Conservation (phyloP, 2,888 invertebrate genomes). For the Sarcophaga rosellei region DNA sequence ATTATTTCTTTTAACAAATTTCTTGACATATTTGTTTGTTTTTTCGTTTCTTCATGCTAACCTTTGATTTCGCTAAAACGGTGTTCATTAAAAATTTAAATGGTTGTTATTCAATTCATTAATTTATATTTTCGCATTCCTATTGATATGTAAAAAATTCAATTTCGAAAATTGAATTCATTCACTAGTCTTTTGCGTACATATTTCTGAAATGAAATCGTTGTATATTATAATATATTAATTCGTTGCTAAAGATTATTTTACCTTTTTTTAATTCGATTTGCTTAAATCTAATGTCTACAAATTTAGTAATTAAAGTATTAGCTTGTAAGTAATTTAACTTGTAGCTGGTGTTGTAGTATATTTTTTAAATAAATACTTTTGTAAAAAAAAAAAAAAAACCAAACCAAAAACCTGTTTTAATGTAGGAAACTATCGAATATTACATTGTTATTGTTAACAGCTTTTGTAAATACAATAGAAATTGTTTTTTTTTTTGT, state of each 20-base stretch:
- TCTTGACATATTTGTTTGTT: constrained; percentile 15
- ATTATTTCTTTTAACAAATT: background rate
- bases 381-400: constrained; percentile 9
- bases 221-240: background rate
- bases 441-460: no score
- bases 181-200: background rate
- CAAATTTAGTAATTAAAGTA: background rate
- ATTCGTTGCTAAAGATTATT: constrained; percentile 14
- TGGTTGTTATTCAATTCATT: constrained; percentile 30
- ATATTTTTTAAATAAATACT: constrained; percentile 48
- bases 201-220: background rate
- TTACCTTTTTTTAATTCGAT: background rate
- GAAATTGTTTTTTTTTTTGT: no score
- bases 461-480: no score
- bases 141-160: constrained; percentile 8
- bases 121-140: background rate
- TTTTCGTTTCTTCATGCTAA: background rate
- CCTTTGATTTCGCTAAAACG: constrained; percentile 44
- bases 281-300: background rate
- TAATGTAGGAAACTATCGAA: no score
- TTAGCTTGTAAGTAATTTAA: background rate
- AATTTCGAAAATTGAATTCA: background rate
- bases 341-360: constrained; percentile 30
- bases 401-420: background rate
- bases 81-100: constrained; percentile 42